Evolutionary conservation across 1,140 invertebrate genomes (phyloP).

Genomic region (Bursaphelenchus mucronatus): DNA sequence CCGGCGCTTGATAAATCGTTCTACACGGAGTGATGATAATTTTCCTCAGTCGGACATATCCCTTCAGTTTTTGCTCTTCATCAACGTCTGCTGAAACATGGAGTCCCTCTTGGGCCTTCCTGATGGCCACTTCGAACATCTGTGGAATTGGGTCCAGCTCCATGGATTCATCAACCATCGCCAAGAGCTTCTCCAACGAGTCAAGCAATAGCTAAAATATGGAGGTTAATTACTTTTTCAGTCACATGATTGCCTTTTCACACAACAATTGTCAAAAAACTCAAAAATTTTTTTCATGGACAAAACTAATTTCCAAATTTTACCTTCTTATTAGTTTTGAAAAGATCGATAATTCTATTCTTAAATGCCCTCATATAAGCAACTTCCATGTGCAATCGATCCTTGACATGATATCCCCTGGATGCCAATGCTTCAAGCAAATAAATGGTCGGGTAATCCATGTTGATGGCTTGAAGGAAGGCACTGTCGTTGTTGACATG

Average conservation of each 20-base stretch:
- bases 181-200: constrained; percentile 32
- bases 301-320: constrained; percentile 16
- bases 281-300: not conserved
- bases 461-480: too few relatives aligned
- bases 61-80: constrained; percentile 26
- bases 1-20: constrained; percentile 37
- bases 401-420: constrained; percentile 42
- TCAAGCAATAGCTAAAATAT: constrained; percentile 25
- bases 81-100: constrained; percentile 28
- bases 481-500: not conserved
- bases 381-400: constrained; percentile 29
- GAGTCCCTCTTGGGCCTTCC: constrained; percentile 10
- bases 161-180: constrained; percentile 28
- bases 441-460: constrained; percentile 34
- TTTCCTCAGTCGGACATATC: constrained; percentile 43
- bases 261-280: not conserved
- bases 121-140: constrained; percentile 31
- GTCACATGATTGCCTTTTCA: not conserved
- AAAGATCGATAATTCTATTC: constrained; percentile 3
- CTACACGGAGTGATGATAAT: constrained; percentile 46
- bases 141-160: constrained; percentile 22
- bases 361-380: constrained; percentile 28
- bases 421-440: constrained; percentile 45
- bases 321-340: constrained; percentile 26
- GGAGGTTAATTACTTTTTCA: too few relatives aligned